phyloP scores from a whole-genome alignment of 2,797 vertebrate genomes.

The Galaxias olidus region DNA sequence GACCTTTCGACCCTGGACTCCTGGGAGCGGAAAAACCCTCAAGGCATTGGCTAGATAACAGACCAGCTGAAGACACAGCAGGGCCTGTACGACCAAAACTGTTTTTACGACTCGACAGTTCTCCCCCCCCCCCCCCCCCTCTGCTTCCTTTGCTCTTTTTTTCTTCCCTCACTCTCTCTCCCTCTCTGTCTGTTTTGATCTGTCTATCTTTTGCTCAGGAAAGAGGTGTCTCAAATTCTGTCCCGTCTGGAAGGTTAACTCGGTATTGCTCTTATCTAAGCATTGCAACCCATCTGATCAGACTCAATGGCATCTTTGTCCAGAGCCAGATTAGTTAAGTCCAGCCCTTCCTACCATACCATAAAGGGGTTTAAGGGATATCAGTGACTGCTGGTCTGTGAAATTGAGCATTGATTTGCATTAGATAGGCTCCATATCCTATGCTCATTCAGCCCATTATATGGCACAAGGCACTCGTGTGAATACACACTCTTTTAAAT shows the following conservation, averaged over 20 bases:
- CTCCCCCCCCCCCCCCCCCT: not conserved
- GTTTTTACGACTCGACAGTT: conserved; percentile 20
- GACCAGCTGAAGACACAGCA: not conserved
- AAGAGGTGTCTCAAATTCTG: not conserved
- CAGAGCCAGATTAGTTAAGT: not conserved
- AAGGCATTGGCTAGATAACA: conserved; percentile 45
- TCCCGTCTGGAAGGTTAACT: not conserved
- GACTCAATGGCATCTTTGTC: not conserved
- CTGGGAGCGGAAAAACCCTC: conserved; percentile 47
- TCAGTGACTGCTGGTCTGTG: conserved; percentile 1
- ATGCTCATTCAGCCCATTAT: not conserved
- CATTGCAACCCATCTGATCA: not conserved
- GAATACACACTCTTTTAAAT: not conserved
- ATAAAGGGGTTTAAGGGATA: not conserved
- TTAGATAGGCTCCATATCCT: not conserved
- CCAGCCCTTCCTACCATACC: conserved; percentile 1
- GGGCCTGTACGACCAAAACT: conserved; percentile 26
- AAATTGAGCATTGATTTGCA: conserved; percentile 14
- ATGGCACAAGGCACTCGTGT: not conserved
- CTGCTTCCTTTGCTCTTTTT: not conserved
- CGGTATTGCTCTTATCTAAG: not conserved
- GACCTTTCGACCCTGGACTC: conserved; percentile 65
- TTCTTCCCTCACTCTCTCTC: not conserved
- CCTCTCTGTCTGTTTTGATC: conserved; percentile 5
- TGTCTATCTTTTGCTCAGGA: not conserved